A percentile compares a stretch with the other conserved stretches of the same genome.
phyloP scores from a whole-genome alignment of 2,888 invertebrate genomes.

The Glaucopsyche alexis region DNA sequence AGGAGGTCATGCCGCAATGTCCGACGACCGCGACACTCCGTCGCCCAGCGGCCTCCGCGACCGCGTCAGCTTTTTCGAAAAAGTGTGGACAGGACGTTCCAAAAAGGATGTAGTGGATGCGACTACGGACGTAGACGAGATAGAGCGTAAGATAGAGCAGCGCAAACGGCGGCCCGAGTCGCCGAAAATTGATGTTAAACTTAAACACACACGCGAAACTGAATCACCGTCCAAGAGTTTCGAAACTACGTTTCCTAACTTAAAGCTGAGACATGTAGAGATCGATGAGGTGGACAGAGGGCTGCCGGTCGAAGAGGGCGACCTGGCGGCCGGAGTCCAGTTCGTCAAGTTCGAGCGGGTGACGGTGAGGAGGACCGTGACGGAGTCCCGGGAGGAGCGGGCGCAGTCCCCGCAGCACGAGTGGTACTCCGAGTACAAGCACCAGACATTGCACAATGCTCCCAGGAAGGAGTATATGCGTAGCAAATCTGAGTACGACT shows the following conservation, averaged over 20 bases:
- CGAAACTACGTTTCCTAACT: constrained; percentile 62
- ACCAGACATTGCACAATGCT: constrained; percentile 81
- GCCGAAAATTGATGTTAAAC: constrained; percentile 81
- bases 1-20: constrained; percentile 76
- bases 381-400: constrained; percentile 62
- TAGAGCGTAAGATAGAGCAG: constrained; percentile 81
- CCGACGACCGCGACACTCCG: constrained; percentile 76
- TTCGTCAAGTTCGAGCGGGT: constrained; percentile 87
- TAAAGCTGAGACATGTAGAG: constrained; percentile 73
- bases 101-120: constrained; percentile 65
- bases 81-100: constrained; percentile 84
- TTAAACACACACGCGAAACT: constrained; percentile 78
- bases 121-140: constrained; percentile 79
- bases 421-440: constrained; percentile 73
- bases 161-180: constrained; percentile 76
- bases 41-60: constrained; percentile 82
- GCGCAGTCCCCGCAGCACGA: constrained; percentile 71
- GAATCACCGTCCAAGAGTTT: constrained; percentile 70
- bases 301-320: constrained; percentile 82
- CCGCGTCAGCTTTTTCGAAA: constrained; percentile 89
- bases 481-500: constrained; percentile 91
- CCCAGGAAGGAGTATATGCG: constrained; percentile 86
- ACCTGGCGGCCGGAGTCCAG: constrained; percentile 81
- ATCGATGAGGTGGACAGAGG: constrained; percentile 58
- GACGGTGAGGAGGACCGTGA: constrained; percentile 83